Conservation (phyloP, 2,888 invertebrate genomes). For the Cryptophagus acutangulus region DNA sequence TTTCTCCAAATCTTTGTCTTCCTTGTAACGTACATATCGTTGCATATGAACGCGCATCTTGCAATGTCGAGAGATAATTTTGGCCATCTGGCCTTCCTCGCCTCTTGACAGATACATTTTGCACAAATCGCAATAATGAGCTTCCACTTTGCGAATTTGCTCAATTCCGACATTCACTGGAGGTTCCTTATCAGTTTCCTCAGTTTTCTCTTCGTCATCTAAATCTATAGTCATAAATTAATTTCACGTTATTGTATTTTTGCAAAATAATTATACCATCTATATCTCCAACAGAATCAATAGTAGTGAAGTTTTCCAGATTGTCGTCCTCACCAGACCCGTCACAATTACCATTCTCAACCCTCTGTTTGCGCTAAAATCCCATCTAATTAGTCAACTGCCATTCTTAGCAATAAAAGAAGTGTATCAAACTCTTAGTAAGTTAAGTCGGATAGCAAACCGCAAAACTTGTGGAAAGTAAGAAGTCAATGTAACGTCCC, state of each 20-base stretch:
- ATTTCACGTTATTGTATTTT: too few species aligned
- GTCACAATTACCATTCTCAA: conserved; percentile 44
- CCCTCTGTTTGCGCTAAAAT: conserved; percentile 55
- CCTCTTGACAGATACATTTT: conserved; percentile 66
- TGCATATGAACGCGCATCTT: conserved; percentile 70
- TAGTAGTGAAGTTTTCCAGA: conserved; percentile 79
- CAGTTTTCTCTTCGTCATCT: conserved; percentile 43
- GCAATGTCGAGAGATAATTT: conserved; percentile 56
- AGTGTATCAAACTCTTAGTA: conserved; percentile 3
- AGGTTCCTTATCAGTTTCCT: conserved; percentile 35
- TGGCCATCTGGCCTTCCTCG: conserved; percentile 40
- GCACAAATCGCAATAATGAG: conserved; percentile 76
- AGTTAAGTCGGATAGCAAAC: not conserved
- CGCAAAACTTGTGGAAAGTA: not conserved
- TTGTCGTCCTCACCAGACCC: conserved; percentile 65
- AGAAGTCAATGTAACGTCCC: conserved; percentile 2
- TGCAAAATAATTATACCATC: conserved; percentile 54
- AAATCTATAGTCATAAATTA: conserved; percentile 11
- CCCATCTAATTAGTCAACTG: not conserved
- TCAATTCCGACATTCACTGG: conserved; percentile 72
- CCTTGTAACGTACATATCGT: conserved; percentile 71
- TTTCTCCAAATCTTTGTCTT: conserved; percentile 67
- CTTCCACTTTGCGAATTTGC: conserved; percentile 72
- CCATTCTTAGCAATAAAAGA: not conserved
- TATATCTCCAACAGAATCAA: conserved; percentile 85